These are phyloP conservation scores for silkworm (Bombyx mori) DNA, from an alignment of 1,140 invertebrate species.

Conservation along the genomic window ASM3026992v2 NC_085118.1:13850501-13851000, in stretches of 20 bases:
- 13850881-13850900: not conserved
- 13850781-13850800: not conserved
- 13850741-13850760: slow-evolving; percentile 21
- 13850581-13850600: slow-evolving; percentile 73
- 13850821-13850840: slow-evolving; percentile 1
- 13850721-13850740: slow-evolving; percentile 15
- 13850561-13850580: slow-evolving; percentile 75
- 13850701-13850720: slow-evolving; percentile 45
- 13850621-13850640: slow-evolving; percentile 80
- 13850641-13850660: slow-evolving; percentile 89
- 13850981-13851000: slow-evolving; percentile 39
- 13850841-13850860: slow-evolving; percentile 6
- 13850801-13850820: not conserved
- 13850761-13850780: slow-evolving; percentile 25
- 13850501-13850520: slow-evolving; percentile 85
- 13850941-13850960: slow-evolving; percentile 26
- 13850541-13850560: slow-evolving; percentile 87
- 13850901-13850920: not conserved
- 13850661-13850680: slow-evolving; percentile 72
- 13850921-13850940: not conserved
- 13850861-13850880: not conserved
- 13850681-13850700: slow-evolving; percentile 49
- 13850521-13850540: slow-evolving; percentile 90
- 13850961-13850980: slow-evolving; percentile 47
- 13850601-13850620: slow-evolving; percentile 82